Base-by-base conservation (phyloP, 2,888 invertebrate species). In the Sesia bembeciformis region DNA sequence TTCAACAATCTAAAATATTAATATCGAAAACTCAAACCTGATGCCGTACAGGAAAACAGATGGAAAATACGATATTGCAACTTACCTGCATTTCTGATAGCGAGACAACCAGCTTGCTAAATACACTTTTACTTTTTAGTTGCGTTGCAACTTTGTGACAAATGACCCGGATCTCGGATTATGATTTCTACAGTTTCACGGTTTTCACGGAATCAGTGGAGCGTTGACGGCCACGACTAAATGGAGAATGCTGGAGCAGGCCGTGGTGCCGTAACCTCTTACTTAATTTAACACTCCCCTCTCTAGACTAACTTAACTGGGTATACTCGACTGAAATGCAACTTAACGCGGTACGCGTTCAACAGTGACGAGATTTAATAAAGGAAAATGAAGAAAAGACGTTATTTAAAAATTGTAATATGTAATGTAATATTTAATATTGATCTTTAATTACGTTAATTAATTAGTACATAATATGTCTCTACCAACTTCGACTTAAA, bases 231-330 rank as follows among this genome's bases (percentile, higher is more conserved):
- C 70, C 65, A 64, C 76, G 82, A 69, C 71, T 73, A 72, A 67
- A 63, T 72, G 68, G 81, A 70, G 85, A 86, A 76, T 86, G 87
- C 72, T 78, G 71, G 66, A 63, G 63, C 69, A 59, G 58, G 62
- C 63, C 52, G 56, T 66, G 65, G 75, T 86, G 84, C 79, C 74
- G 82, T 86, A 88, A 89, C 84, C 77, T 81, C 86, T 88, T 88
- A 88, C 87, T 84, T 83, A 88, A 88, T 81, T 68, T 63, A 53
- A 55, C 54, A 67, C 61, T 63, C 70, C 72, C 75, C 72, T 63
- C 73, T 66, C 40, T 52, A 52, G 50, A 23, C 5, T 38, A 46
- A 46, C 46, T 4, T 8, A 23, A 23, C 23, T 8, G 46, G 23
- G 23, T 46, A 46, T n/a, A 46, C 46, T 46, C 46, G 46, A 46